Base-by-base conservation (phyloP, 1,140 invertebrate species). In the Pseudomyrmex flavicornis region DNA sequence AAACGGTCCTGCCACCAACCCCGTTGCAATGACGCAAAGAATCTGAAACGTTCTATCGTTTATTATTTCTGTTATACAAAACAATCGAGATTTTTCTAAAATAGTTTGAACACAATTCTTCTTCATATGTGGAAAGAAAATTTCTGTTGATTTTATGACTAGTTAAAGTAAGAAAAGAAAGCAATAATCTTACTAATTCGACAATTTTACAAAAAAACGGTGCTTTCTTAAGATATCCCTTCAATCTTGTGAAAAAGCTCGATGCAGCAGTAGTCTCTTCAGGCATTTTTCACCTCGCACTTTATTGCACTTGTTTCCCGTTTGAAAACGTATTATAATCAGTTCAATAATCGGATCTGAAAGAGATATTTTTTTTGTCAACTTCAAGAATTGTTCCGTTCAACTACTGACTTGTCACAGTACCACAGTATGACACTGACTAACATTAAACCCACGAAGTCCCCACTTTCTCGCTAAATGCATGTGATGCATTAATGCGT, bases 1-100 rank as follows among this genome's bases (percentile, higher is more conserved):
- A 35, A 95, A 95, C 0, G 95, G 95, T 62, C 95, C 95, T 10
- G 95, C 94, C 15, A 95, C 94, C 48, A 96, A 91, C 44, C 94
- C 95, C 1, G 95, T 91, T 61, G 95, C 95, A 22, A 95, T 92
- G 9, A 95, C 91, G 0, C 93, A 90, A 1, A 95, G 58, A 54
- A 94, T 69, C 95, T 95, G 89, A 15, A 74, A 79, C 54, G 79
- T 54, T 76, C n/a, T 12, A 75, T 20, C 20, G 13, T 63, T 13
- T 22, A 44, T 61, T 15, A 65, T 48, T 46, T 44, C n/a, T 44
- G 10, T 20, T 15, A 56, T 8, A 56, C 8, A 54, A 44, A 52
- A 8, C 20, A 68, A 74, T 35, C 35, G 35, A 10, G 17, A 5
- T 3, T 44, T 44, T 52, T 7, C 0, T n/a, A 61, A 5, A 44